Evolutionary conservation across 2,888 invertebrate genomes (phyloP), one percentile per base, ranked within the genome.

Genomic region (Caenorhabditis angaria): DNA sequence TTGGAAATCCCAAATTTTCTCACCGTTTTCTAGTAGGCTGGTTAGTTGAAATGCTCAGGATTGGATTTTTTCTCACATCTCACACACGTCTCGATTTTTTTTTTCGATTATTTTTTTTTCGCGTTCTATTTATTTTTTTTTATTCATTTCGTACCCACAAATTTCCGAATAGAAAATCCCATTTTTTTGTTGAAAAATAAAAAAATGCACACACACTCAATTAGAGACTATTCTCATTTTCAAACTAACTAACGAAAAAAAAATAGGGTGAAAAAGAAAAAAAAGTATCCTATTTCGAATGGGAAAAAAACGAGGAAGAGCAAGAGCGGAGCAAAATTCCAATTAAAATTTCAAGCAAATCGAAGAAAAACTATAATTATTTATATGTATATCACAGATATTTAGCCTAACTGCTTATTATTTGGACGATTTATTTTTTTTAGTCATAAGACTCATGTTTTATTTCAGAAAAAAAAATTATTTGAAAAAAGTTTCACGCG

Each of bases 251-350:
- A 41, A 18, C 41, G 41, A 2, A 14, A 41, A 41, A n/a, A n/a
- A n/a, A n/a, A n/a, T n/a, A n/a, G n/a, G n/a, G 41, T 41, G 14
- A 41, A 41, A 41, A 41, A 41, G 14, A 12, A 14, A 14, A 41
- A 41, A 41, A 41, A 41, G 41, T 41, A 41, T 41, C 41, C 41
- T 41, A 41, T 41, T 41, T 41, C 41, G 41, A 41, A 41, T 41
- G 41, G 18, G 41, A 41, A 41, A 41, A 41, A 41, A 41, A 32
- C 32, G 32, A 32, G 32, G 32, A 32, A 32, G 12, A 32, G 12
- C 12, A 32, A 32, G 32, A 32, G 32, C 41, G 18, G 2, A 41
- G 18, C 3, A 14, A 41, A 41, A 41, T 41, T 41, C 41, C 41
- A 41, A 41, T 41, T 41, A 41, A 41, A 41, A 41, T 41, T 41